Base-by-base conservation (phyloP, 2,888 invertebrate species). In the Oxycera nigricornis region DNA sequence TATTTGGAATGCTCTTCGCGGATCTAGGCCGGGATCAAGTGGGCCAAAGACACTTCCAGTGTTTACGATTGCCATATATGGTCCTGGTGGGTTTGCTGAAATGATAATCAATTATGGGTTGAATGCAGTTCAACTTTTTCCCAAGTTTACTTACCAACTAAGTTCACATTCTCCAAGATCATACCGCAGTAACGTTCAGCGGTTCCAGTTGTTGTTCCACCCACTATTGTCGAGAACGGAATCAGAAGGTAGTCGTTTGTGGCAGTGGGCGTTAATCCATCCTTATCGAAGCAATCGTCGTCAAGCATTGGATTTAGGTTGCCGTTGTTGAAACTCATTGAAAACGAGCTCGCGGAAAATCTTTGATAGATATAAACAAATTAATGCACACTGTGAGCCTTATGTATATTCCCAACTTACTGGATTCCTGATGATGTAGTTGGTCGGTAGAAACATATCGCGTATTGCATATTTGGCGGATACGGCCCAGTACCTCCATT, bases 371-470 rank as follows among this genome's bases (percentile, higher is more conserved):
- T 7, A 68, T n/a, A n/a, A n/a, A n/a, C n/a, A n/a, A n/a, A n/a
- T n/a, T n/a, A n/a, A n/a, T n/a, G n/a, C n/a, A n/a, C n/a, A n/a
- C n/a, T n/a, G n/a, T n/a, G n/a, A 46, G 11, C 2, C 2, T 46
- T 24, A 55, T 55, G 11, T 20, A 24, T 14, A 55, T n/a, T 24
- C 7, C 55, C 2, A 61, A 50, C 70, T 62, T 26, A 84, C 84
- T 83, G 81, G 50, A 85, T 81, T 78, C 80, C 81, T 30, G 78
- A 80, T 62, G 82, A 80, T 7, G 78, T 79, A 6, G 79, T 31
- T 11, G 74, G 72, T 1, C 83, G 79, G 79, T 87, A 89, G 81
- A 92, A 91, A 82, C 91, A 91, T 0, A 90, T 89, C 0, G 90
- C 88, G 79, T 92, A 92, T 1, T 86, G 85, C 75, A 90, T 79